phyloP scores from a whole-genome alignment of 2,113 vertebrate species.

The Boulengeromyrus knoepffleri region DNA sequence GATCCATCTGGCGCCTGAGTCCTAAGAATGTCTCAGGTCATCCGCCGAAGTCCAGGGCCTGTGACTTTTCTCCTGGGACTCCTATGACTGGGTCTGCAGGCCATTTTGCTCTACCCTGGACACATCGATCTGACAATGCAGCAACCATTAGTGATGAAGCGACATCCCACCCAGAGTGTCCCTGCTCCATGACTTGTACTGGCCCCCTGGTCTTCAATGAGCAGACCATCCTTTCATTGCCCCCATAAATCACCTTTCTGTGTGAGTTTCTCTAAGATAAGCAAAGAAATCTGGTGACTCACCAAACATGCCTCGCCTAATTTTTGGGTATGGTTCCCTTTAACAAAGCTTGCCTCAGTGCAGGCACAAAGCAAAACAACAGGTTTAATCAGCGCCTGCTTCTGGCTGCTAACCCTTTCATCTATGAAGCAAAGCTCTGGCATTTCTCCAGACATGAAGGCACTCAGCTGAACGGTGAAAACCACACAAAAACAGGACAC shows the following conservation, averaged over 20 bases:
- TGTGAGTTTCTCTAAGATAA: neutral
- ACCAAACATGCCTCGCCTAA: neutral
- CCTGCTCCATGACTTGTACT: neutral
- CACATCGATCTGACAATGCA: neutral
- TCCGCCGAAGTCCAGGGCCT: no score
- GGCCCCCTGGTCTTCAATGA: neutral
- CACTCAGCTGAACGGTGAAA: neutral
- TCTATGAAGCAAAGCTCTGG: neutral
- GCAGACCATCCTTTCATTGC: neutral
- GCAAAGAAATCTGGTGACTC: neutral
- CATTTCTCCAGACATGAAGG: neutral
- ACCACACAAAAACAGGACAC: neutral
- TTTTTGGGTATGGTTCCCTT: neutral
- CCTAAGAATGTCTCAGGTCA: no score
- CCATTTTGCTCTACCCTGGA: neutral
- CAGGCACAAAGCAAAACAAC: neutral
- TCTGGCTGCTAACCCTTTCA: neutral
- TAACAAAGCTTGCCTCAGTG: neutral
- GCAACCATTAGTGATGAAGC: neutral
- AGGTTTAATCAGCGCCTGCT: neutral
- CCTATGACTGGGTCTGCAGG: neutral
- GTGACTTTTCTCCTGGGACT: neutral
- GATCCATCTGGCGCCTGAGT: no score
- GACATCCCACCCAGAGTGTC: neutral
- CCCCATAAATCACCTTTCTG: neutral